These are phyloP conservation scores for Cricetomys ansorgei DNA, from an alignment of 2,113 vertebrate genomes.

Conservation along the genomic window DNA sequence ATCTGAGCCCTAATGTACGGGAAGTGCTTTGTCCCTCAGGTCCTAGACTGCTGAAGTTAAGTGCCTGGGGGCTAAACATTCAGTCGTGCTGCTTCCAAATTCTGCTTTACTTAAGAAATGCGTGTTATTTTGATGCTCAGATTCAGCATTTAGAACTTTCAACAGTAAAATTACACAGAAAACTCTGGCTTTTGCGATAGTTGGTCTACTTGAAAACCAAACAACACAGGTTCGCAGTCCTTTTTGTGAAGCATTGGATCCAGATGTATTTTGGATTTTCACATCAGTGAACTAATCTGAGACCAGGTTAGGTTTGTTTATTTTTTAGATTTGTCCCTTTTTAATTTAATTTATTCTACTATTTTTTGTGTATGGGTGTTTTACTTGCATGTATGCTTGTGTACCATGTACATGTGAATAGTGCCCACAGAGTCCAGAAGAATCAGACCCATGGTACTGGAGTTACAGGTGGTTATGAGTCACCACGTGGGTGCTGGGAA, in stretches of 20 bases:
- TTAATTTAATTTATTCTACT: not conserved
- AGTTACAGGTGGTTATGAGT: not conserved
- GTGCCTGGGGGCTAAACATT: not conserved
- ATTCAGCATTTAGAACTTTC: not conserved
- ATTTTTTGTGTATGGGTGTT: not conserved
- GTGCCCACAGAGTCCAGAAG: not conserved
- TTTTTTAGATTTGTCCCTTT: not conserved
- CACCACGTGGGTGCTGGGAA: not conserved
- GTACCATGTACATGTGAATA: not conserved
- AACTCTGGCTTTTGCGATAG: slow-evolving; percentile 20
- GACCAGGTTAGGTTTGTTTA: not conserved
- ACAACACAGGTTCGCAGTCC: not conserved
- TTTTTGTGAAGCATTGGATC: not conserved
- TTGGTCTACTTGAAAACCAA: not conserved
- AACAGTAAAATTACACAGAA: slow-evolving; percentile 4
- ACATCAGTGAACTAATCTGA: slow-evolving; percentile 13
- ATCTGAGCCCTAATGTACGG: not conserved
- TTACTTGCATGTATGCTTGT: not conserved
- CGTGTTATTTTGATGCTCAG: not conserved
- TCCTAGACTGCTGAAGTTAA: not conserved
- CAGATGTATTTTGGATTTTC: not conserved
- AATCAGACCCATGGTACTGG: not conserved
- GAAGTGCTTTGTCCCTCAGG: not conserved
- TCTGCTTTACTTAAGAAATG: not conserved
- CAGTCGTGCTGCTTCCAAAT: not conserved